Evolutionary conservation across 1,140 invertebrate genomes (phyloP), one percentile per base, ranked within the genome.

Genomic region (Rhyacophila brunnea): DNA sequence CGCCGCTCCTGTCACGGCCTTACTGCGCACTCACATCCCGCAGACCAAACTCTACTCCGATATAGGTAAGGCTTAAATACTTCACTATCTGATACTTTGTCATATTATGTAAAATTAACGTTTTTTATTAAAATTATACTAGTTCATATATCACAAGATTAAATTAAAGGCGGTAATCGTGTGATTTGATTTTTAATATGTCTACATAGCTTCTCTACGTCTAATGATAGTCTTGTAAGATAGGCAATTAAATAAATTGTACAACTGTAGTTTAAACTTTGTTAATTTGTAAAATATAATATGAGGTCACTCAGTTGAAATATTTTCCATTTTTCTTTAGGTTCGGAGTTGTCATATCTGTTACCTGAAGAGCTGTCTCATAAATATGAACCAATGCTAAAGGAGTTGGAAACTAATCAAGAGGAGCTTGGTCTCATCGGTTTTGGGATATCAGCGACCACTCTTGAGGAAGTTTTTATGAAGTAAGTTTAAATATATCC

Each of bases 381-480:
- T 11, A 69, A 75, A 58, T 87, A 86, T 68, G 75, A 81, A 40
- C 74, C 80, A 40, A 81, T 92, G 70, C 83, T 95, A 52, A 80
- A 81, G 60, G 79, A 85, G 43, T 74, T 95, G 20, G 91, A 95
- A 70, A 67, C 70, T 4, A 74, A 83, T 43, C 86, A 84, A 57
- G 71, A 80, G 10, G 64, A 77, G 20, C 74, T 94, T 9, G 84
- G 85, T 1, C 81, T 96, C 36, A 80, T 74, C 60, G 80, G 80
- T 66, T 84, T 80, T 68, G 81, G 83, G 10, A 74, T 93, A 7
- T 91, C 91, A 0, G 81, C 92, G 2, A 93, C 92, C 10, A 95
- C 92, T 17, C 82, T 96, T 67, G 92, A 96, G 76, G 91, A 95
- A 82, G 92, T 96, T 3, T 95, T 95, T 73, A 80, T 95, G 67